Conservation (phyloP, 2,888 invertebrate species). For the Rhaphigaster nebulosa region DNA sequence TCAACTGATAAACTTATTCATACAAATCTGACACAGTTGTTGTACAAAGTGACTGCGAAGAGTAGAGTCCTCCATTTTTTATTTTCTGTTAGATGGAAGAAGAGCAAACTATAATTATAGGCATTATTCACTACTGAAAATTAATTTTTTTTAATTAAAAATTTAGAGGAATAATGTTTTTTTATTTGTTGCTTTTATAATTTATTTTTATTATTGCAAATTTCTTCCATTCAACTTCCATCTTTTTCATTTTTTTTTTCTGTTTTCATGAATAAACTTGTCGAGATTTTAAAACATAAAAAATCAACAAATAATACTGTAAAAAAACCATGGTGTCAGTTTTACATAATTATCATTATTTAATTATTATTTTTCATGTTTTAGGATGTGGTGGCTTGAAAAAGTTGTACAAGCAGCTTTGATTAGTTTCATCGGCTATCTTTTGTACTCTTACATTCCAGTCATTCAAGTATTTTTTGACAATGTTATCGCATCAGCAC, state of each 20-base stretch:
- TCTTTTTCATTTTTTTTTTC: background rate
- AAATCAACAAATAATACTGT: background rate
- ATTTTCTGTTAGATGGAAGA: no score
- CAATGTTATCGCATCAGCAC: background rate
- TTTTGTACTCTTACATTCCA: slow-evolving; percentile 58
- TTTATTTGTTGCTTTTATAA: no score
- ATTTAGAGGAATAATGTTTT: no score
- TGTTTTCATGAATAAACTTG: background rate
- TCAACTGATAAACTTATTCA: no score
- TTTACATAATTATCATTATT: background rate
- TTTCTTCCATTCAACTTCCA: no score
- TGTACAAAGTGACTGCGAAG: no score
- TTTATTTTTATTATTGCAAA: no score
- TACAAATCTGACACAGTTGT: no score
- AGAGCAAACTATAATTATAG: no score
- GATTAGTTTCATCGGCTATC: slow-evolving; percentile 66
- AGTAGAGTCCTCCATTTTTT: no score
- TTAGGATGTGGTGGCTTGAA: slow-evolving; percentile 69
- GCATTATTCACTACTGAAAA: no score
- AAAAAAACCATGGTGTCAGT: background rate
- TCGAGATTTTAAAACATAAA: background rate
- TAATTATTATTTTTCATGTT: slow-evolving; percentile 64
- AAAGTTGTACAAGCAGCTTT: slow-evolving; percentile 67
- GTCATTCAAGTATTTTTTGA: slow-evolving; percentile 32
- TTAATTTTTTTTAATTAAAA: no score